Conservation (phyloP, 2,888 invertebrate species). For the Drosophila quasianomalipes region DNA sequence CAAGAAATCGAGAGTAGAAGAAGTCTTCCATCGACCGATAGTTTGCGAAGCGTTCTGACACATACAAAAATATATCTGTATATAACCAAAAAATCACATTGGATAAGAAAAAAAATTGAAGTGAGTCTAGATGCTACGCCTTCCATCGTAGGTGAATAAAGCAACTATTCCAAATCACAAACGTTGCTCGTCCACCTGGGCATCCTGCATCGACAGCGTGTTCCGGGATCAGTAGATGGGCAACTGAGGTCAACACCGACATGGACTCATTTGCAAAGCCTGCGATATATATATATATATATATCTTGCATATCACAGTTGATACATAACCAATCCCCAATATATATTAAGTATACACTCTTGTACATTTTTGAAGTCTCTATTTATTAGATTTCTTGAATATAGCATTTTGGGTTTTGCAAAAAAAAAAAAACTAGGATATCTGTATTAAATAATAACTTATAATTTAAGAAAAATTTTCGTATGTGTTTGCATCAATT, state of each 20-base stretch:
- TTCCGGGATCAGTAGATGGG: too few species aligned
- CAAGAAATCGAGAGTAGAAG: too few species aligned
- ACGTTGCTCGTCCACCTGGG: slow-evolving; percentile 86
- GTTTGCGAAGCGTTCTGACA: too few species aligned
- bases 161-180: slow-evolving; percentile 86
- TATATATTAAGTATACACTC: background rate
- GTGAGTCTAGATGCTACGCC: slow-evolving; percentile 86
- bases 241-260: too few species aligned
- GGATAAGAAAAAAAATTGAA: slow-evolving; percentile 23
- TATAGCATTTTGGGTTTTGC: slow-evolving; percentile 57
- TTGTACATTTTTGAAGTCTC: slow-evolving; percentile 53
- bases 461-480: slow-evolving; percentile 47
- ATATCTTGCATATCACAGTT: background rate
- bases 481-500: slow-evolving; percentile 42
- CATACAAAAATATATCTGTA: background rate
- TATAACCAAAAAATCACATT: slow-evolving; percentile 12
- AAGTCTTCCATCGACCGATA: too few species aligned
- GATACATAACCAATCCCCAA: background rate
- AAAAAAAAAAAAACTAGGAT: slow-evolving; percentile 42
- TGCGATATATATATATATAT: slow-evolving; percentile 64
- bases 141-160: slow-evolving; percentile 84
- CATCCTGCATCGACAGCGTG: slow-evolving; percentile 82
- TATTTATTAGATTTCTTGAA: slow-evolving; percentile 64
- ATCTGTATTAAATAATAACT: slow-evolving; percentile 43
- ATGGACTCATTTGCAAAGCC: slow-evolving; percentile 86